phyloP scores from a whole-genome alignment of 2,888 invertebrate species.

The Tetragonisca angustula region DNA sequence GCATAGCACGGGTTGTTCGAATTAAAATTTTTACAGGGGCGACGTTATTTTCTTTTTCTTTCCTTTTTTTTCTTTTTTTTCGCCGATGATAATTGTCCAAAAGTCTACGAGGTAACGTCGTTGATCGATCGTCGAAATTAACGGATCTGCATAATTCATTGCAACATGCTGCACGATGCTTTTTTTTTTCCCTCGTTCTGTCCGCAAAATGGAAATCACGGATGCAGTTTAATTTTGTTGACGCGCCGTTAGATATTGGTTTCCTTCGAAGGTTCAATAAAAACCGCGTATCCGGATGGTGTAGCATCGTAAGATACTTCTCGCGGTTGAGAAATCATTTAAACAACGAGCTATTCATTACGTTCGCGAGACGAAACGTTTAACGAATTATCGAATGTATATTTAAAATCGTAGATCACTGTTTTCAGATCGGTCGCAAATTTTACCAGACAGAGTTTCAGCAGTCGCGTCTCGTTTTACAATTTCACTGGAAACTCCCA shows the following conservation, averaged over 20 bases:
- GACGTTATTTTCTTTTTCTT: background rate
- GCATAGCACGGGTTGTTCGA: background rate
- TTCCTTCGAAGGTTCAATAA: no score
- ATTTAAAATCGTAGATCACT: no score
- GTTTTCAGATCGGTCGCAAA: no score
- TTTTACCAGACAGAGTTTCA: no score
- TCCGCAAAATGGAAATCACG: background rate
- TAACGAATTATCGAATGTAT: no score
- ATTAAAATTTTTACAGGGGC: background rate
- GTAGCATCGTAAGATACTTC: background rate
- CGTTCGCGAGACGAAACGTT: background rate
- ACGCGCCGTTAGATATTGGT: background rate
- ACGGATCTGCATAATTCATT: background rate
- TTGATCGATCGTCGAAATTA: background rate
- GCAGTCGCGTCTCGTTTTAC: no score
- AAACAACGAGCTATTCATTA: background rate
- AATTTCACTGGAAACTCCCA: no score
- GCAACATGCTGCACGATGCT: background rate
- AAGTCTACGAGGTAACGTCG: background rate
- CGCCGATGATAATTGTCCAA: slow-evolving; percentile 1
- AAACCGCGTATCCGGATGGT: background rate
- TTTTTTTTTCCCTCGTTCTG: background rate
- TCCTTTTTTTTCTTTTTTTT: background rate
- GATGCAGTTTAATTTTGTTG: background rate
- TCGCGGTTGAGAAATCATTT: background rate